Percentiles rank a stretch among this genome's conserved stretches.
Conservation (phyloP, 92 coral and sea anemone species). For the Zoanthus solanderi region DNA sequence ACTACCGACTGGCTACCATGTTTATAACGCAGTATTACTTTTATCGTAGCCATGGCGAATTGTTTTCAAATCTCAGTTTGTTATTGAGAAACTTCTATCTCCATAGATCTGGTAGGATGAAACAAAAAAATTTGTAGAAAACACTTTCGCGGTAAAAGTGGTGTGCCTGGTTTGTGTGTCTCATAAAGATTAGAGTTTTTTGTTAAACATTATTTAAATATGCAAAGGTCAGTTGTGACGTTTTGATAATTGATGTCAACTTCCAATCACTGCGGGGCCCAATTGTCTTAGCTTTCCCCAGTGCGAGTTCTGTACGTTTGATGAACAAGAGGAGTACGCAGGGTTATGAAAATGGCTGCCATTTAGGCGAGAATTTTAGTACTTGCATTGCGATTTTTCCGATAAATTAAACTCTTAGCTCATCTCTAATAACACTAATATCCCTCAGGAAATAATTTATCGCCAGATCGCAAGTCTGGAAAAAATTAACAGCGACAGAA, state of each 20-base stretch:
- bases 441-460: slow-evolving; percentile 19
- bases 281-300: slow-evolving; percentile 62
- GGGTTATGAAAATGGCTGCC: slow-evolving; percentile 41
- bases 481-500: slow-evolving; percentile 24
- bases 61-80: not conserved
- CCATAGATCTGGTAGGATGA: slow-evolving; percentile 5
- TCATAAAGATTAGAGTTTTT: slow-evolving; percentile 38
- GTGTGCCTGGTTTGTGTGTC: slow-evolving; percentile 18
- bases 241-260: slow-evolving; percentile 65
- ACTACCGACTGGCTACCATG: slow-evolving; percentile 3
- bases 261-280: slow-evolving; percentile 82
- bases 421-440: slow-evolving; percentile 19
- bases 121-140: slow-evolving; percentile 14
- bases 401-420: not conserved
- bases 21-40: not conserved
- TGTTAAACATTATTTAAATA: slow-evolving; percentile 59
- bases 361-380: slow-evolving; percentile 9
- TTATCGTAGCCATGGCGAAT: not conserved
- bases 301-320: slow-evolving; percentile 70
- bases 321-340: slow-evolving; percentile 37
- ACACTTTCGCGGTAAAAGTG: not conserved
- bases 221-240: slow-evolving; percentile 91
- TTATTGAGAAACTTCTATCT: not conserved
- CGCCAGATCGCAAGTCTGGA: slow-evolving; percentile 32
- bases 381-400: slow-evolving; percentile 19